Evolutionary conservation across 2,113 vertebrate species (phyloP), one percentile per base, ranked within the genome.

Genomic region (Rafetus swinhoei): DNA sequence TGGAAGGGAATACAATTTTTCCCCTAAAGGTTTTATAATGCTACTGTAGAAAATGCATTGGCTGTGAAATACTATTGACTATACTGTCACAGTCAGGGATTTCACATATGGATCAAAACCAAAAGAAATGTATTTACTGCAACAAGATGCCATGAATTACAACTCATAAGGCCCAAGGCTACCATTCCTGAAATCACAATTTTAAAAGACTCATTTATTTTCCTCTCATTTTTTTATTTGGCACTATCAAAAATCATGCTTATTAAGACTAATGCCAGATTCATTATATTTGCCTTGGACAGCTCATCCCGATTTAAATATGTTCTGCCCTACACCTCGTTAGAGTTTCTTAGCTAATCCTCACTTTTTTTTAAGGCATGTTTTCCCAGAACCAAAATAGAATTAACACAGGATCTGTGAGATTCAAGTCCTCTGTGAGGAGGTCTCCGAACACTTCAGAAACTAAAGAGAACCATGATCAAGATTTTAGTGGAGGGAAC

Each of bases 201-300:
- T 90, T 87, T 76, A 29, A 88, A 93, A 90, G 1, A 15, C 60
- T 84, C 53, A 60, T 92, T 91, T 85, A 50, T 86, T 94, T 88
- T 32, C 32, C 77, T 90, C 39, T 81, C 84, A 52, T 45, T 45
- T 45, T 25, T 88, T 22, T 50, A 88, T 60, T 39, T 81, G 3
- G 45, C 6, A 45, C 45, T 45, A 45, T 45, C 45, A 5, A 45
- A 45, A 45, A 45, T 45, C 45, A 45, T 45, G 45, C 45, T 45
- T 45, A 77, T 22, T 53, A 88, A 45, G 24, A 55, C 13, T 85
- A 55, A 81, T 14, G 4, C 22, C 32, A 69, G 62, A 69, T 84
- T 2, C 1, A 8, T 22, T 83, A 13, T 45, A 45, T 88, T 53
- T 85, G 45, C 59, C 45, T 60, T 25, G n/a, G 80, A 52, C 10